These are phyloP conservation scores for Allobates femoralis DNA, from an alignment of 2,797 vertebrate genomes.

Conservation along the genomic window DNA sequence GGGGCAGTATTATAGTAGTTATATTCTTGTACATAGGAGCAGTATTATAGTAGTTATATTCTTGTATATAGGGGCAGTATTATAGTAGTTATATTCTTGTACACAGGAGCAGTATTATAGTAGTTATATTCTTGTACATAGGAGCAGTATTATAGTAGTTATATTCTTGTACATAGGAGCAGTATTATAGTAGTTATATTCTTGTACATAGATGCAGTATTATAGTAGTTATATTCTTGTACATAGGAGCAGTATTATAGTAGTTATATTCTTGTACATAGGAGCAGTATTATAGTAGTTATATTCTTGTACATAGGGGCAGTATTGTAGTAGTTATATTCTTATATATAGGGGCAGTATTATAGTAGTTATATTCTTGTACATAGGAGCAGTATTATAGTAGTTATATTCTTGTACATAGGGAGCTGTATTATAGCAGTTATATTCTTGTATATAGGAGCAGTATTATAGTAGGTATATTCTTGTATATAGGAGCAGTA, in stretches of 20 bases:
- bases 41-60: constrained; percentile 1
- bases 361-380: constrained; percentile 3
- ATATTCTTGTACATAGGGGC: no score
- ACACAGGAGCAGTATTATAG: no score
- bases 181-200: constrained; percentile 13
- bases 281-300: not conserved
- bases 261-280: not conserved
- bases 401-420: not conserved
- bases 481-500: not conserved
- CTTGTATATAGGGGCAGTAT: not conserved
- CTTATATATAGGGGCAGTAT: no score
- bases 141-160: constrained; percentile 8
- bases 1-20: not conserved
- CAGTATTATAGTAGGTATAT: no score
- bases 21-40: not conserved
- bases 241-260: not conserved
- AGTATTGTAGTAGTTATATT: no score
- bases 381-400: not conserved
- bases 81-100: constrained; percentile 2
- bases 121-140: constrained; percentile 1
- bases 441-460: no score
- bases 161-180: constrained; percentile 4
- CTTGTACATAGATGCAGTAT: no score
- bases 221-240: constrained; percentile 7
- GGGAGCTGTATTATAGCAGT: no score